A percentile compares a stretch with the other conserved stretches of the same genome.
Evolutionary conservation across 2,888 invertebrate species (phyloP).

Genomic region (Lasioglossum lativentre): DNA sequence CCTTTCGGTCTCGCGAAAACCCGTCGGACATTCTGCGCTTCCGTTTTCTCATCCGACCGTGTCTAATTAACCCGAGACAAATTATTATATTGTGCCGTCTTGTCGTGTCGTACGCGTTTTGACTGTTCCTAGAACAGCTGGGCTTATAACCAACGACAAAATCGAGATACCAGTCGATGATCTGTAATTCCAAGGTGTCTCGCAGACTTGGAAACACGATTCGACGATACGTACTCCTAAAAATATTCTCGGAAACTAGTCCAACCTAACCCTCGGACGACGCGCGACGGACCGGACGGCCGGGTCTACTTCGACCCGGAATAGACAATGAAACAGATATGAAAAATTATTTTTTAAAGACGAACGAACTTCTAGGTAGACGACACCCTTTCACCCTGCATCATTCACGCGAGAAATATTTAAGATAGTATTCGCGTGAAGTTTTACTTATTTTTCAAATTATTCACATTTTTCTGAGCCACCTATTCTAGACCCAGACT

Average conservation of each 20-base stretch:
- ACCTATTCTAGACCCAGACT: not conserved
- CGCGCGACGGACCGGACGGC: not conserved
- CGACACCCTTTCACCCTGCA: not conserved
- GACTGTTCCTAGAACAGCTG: not conserved
- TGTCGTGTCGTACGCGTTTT: not conserved
- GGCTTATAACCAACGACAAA: not conserved
- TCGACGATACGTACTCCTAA: not conserved
- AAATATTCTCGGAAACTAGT: not conserved
- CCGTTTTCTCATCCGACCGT: conserved; percentile 20
- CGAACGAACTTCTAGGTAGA: not conserved
- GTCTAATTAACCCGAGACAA: conserved; percentile 2
- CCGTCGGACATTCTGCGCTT: conserved; percentile 48
- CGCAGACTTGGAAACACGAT: not conserved
- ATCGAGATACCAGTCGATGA: not conserved
- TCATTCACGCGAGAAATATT: not conserved
- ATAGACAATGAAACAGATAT: too few species aligned
- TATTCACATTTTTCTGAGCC: not conserved
- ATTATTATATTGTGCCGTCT: not conserved
- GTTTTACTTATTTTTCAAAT: not conserved
- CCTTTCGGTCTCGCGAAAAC: conserved; percentile 58
- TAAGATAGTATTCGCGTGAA: not conserved
- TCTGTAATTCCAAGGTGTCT: not conserved
- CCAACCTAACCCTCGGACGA: not conserved
- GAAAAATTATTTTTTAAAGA: not conserved
- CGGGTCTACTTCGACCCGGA: not conserved